phyloP scores from a whole-genome alignment of 2,888 invertebrate species.

The Pseudococcus longispinus region DNA sequence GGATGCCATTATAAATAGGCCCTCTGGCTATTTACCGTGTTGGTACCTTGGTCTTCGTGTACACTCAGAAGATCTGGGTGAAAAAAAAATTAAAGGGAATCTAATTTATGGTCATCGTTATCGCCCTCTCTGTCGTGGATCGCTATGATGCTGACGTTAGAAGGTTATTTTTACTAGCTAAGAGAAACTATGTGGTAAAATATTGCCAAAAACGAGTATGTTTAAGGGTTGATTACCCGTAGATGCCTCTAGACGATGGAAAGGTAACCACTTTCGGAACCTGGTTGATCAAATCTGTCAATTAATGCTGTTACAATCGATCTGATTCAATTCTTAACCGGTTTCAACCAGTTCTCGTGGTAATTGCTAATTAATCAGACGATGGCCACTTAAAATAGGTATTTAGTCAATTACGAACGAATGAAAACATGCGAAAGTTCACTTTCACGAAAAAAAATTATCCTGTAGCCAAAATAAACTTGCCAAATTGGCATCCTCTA shows the following conservation, averaged over 20 bases:
- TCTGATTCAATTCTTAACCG: neutral
- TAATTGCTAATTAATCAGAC: neutral
- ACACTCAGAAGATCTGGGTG: no score
- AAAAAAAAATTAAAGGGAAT: conserved; percentile 20
- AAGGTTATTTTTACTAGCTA: neutral
- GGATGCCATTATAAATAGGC: conserved; percentile 49
- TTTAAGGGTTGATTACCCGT: neutral
- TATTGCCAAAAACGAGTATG: neutral
- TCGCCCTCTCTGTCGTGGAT: neutral
- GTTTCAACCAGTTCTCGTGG: neutral
- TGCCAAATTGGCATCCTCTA: conserved; percentile 23
- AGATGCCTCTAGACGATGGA: no score
- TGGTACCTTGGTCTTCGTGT: neutral
- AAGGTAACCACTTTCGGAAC: no score
- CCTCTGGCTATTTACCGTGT: neutral
- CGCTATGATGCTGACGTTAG: neutral
- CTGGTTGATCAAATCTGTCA: no score
- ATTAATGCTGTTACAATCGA: neutral
- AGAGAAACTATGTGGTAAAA: neutral
- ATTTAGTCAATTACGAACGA: neutral
- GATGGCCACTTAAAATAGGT: neutral
- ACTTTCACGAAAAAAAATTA: neutral
- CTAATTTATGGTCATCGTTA: conserved; percentile 30
- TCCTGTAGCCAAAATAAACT: conserved; percentile 22
- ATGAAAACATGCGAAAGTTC: neutral